Base-by-base conservation (phyloP, 2,888 invertebrate species). In the Macrophya annulata region DNA sequence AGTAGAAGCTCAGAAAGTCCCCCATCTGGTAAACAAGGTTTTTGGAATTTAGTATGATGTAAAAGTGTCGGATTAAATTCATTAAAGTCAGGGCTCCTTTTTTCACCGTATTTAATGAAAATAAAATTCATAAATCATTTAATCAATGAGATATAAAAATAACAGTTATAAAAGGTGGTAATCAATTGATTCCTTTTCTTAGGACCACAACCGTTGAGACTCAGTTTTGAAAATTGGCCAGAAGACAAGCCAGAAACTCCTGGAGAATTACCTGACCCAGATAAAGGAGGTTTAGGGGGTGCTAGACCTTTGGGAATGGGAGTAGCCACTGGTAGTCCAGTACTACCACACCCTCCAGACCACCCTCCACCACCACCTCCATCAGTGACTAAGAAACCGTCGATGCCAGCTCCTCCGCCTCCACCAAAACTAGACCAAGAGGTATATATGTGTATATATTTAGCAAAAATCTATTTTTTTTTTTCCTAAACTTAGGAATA, bases 231-330 rank as follows among this genome's bases (percentile, higher is more conserved):
- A 90, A 93, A 94, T 45, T 93, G 94, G 59, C 90, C 93, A 17
- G 95, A 95, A 87, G 95, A 95, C 81, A 96, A 96, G 90, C 94
- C 95, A 1, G 97, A 97, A 92, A 96, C 96, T n/a, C 96, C 96
- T 0, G 96, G 96, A 3, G 98, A 98, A 94, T 95, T 96, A 88
- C 97, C 97, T 0, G 96, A 98, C 94, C 95, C 96, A 1, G 96
- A 96, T 43, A 94, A 96, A 77, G 96, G 95, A 82, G 98, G 98
- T 15, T 94, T 98, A 91, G 97, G 97, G 85, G 98, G 97, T 17
- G 95, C 96, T 85, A 95, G 98, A 88, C 98, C 98, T 0, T 93
- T 98, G 76, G 97, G 97, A 74, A 93, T 97, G 88, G 96, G 95
- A n/a, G 92, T 95, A 9, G 93, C 95, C 4, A 89, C 86, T 85